Percentiles rank a stretch among this genome's conserved stretches.
Conservation (phyloP, 2,113 vertebrate genomes). For the Campylomormyrus numenius region DNA sequence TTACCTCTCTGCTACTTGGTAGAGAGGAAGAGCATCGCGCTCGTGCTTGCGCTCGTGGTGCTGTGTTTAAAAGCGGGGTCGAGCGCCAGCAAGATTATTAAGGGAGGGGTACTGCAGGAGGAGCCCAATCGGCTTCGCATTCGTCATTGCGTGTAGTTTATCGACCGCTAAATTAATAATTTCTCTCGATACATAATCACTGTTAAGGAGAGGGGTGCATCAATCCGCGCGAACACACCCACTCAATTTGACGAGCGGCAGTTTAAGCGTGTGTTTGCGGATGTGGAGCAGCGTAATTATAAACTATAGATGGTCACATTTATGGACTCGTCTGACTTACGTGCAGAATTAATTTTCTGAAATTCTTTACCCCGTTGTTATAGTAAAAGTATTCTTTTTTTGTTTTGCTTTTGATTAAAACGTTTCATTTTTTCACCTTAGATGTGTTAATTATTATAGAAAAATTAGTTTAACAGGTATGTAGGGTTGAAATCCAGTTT, state of each 20-base stretch:
- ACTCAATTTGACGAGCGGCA: background rate
- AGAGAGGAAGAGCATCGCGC: slow-evolving; percentile 47
- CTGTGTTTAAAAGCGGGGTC: slow-evolving; percentile 81
- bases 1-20: slow-evolving; percentile 52
- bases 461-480: background rate
- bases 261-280: background rate
- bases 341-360: background rate
- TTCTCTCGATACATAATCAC: slow-evolving; percentile 62
- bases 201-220: slow-evolving; percentile 62
- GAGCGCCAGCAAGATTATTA: slow-evolving; percentile 80
- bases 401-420: background rate
- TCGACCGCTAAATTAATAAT: slow-evolving; percentile 78
- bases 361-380: background rate
- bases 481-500: background rate
- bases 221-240: slow-evolving; percentile 46
- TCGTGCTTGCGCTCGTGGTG: slow-evolving; percentile 66
- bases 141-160: slow-evolving; percentile 76
- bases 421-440: background rate
- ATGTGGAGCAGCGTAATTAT: background rate
- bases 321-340: background rate
- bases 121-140: slow-evolving; percentile 82
- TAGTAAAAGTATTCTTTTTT: background rate
- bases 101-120: slow-evolving; percentile 83
- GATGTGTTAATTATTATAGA: background rate
- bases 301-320: background rate